Percentiles rank a stretch among this genome's conserved stretches.
phyloP scores from a whole-genome alignment of 2,888 invertebrate genomes.

The Parnassius smintheus region DNA sequence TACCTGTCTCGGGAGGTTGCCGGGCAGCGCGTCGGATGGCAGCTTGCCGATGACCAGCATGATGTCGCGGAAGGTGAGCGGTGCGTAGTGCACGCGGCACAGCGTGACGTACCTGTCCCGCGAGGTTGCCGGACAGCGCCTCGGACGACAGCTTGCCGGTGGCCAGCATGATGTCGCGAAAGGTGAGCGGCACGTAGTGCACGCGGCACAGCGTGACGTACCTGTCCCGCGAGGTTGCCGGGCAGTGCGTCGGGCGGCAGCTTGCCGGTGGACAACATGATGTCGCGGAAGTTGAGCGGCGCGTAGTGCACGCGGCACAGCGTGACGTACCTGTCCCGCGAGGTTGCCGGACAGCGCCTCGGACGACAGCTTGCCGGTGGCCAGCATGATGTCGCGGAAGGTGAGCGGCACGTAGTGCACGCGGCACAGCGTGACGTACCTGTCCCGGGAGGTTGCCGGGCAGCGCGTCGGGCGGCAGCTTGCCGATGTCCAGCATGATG shows the following conservation, averaged over 20 bases:
- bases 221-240: conserved; percentile 31
- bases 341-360: conserved; percentile 96
- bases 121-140: conserved; percentile 33
- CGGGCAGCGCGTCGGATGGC: conserved; percentile 36
- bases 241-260: conserved; percentile 37
- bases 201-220: conserved; percentile 89
- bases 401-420: conserved; percentile 97
- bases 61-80: conserved; percentile 40
- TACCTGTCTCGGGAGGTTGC: conserved; percentile 36
- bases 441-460: conserved; percentile 92
- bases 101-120: conserved; percentile 77
- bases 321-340: conserved; percentile 80
- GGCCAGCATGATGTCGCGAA: neutral
- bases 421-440: conserved; percentile 37
- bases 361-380: conserved; percentile 97
- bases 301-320: conserved; percentile 63
- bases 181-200: conserved; percentile 75
- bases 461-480: conserved; percentile 97
- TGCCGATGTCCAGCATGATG: conserved; percentile 98
- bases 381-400: conserved; percentile 99
- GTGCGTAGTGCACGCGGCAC: conserved; percentile 90
- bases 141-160: conserved; percentile 25
- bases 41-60: conserved; percentile 6
- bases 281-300: too few species aligned
- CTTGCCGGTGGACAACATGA: too few species aligned